Percentiles rank a stretch among this genome's conserved stretches.
Evolutionary conservation across 2,888 invertebrate species (phyloP).

Genomic region (Lasioglossum oenotherae): DNA sequence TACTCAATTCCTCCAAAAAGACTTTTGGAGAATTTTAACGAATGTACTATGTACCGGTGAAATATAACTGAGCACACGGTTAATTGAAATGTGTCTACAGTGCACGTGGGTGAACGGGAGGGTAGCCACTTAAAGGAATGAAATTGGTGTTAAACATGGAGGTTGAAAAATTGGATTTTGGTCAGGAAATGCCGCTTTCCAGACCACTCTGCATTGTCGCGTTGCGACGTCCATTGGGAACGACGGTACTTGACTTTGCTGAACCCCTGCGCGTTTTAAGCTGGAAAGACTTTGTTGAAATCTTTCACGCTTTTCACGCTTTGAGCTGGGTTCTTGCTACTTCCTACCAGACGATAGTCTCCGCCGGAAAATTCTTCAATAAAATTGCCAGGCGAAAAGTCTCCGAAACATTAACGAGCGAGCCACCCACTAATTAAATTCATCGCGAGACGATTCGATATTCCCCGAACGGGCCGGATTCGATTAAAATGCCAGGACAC

Average conservation of each 20-base stretch:
- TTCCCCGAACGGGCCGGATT: neutral
- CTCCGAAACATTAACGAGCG: neutral
- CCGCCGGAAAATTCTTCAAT: neutral
- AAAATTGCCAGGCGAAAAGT: neutral
- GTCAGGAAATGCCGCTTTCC: constrained; percentile 22
- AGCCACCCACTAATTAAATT: neutral
- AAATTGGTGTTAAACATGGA: neutral
- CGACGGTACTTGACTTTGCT: neutral
- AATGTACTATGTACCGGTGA: neutral
- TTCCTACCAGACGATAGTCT: neutral
- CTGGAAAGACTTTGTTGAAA: neutral
- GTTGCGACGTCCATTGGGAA: neutral
- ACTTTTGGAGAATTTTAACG: no score
- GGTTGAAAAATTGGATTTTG: constrained; percentile 5
- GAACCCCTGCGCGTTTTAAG: constrained; percentile 1
- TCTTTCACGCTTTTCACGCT: constrained; percentile 8
- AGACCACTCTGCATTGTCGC: constrained; percentile 22
- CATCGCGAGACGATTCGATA: neutral
- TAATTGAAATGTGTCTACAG: neutral
- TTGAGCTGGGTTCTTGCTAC: neutral
- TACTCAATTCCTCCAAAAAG: no score
- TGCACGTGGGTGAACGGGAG: neutral
- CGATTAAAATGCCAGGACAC: neutral
- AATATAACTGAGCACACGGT: neutral
- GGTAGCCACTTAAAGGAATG: neutral